A percentile compares a stretch with the other conserved stretches of the same genome.
Evolutionary conservation across 92 coral and sea anemone species (phyloP).

Genomic region (Epizoanthus rinbou): DNA sequence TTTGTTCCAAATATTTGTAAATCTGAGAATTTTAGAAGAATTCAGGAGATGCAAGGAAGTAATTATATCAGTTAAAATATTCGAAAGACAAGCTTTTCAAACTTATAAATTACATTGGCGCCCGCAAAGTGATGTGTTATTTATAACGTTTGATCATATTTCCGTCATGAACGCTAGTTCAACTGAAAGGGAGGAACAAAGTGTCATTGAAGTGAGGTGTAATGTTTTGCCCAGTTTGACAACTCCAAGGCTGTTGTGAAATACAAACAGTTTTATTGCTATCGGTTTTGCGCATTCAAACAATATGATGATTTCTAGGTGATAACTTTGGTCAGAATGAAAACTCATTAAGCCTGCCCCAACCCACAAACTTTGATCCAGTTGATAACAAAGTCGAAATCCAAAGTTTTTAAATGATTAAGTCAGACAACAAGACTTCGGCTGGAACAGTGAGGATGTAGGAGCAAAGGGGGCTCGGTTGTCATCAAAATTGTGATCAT

Average conservation of each 20-base stretch:
- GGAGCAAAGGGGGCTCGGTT: no score
- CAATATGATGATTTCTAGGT: neutral
- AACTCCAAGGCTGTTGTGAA: neutral
- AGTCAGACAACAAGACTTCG: neutral
- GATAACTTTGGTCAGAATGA: neutral
- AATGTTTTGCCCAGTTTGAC: no score
- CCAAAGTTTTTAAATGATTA: neutral
- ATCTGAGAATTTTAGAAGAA: no score
- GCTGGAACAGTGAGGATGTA: neutral
- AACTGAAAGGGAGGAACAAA: no score
- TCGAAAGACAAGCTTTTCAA: neutral
- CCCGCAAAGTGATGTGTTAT: slow-evolving; percentile 5
- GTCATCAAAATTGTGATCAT: neutral
- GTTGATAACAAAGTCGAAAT: neutral
- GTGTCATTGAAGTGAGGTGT: no score
- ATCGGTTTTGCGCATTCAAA: neutral
- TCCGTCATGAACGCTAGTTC: neutral
- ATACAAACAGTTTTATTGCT: neutral
- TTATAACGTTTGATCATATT: neutral
- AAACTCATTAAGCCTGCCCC: neutral
- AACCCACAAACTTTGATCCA: slow-evolving; percentile 23
- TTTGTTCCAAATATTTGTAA: no score
- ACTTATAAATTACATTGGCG: neutral
- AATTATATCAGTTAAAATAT: neutral
- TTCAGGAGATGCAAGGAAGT: no score